Conservation (phyloP, 2,797 vertebrate species). For the Tachyglossus aculeatus region DNA sequence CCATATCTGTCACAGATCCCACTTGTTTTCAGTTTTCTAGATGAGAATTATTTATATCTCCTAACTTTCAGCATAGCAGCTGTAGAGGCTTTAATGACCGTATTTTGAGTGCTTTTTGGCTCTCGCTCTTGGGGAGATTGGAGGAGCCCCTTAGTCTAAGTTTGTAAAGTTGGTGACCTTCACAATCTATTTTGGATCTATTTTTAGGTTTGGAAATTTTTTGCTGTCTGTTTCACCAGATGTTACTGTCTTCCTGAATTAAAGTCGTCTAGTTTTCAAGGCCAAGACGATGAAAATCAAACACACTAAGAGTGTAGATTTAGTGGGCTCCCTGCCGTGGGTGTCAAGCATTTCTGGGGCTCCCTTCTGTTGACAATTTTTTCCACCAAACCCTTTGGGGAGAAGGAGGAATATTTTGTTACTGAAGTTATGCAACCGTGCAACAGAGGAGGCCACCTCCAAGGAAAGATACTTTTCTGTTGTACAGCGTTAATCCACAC, state of each 20-base stretch:
- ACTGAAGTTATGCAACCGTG: background rate
- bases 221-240: background rate
- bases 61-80: background rate
- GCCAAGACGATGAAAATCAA: background rate
- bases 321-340: background rate
- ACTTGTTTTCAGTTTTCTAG: background rate
- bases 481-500: background rate
- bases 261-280: constrained; percentile 12
- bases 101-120: constrained; percentile 2
- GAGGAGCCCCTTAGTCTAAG: background rate
- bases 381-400: background rate
- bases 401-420: constrained; percentile 15
- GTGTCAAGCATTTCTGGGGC: constrained; percentile 4
- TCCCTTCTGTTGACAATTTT: constrained; percentile 10
- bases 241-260: background rate
- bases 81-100: background rate
- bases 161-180: background rate
- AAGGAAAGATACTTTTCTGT: background rate
- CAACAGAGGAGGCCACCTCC: no score
- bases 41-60: background rate
- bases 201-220: constrained; percentile 20
- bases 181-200: background rate
- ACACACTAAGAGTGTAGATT: constrained; percentile 1
- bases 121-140: no score
- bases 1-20: background rate